Conservation (phyloP, 1,140 invertebrate species). For the Choristoneura fumiferana region DNA sequence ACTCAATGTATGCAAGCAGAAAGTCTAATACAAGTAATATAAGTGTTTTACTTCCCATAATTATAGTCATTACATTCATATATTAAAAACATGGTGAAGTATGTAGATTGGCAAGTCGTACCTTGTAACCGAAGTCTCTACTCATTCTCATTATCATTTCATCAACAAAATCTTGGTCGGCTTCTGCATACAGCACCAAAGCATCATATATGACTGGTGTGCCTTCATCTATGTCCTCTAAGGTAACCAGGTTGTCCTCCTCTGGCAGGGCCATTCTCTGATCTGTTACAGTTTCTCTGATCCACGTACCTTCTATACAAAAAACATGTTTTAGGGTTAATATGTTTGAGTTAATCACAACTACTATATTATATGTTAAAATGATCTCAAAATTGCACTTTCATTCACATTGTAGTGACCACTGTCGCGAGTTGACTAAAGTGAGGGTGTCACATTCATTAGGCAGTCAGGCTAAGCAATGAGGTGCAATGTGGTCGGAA, state of each 20-base stretch:
- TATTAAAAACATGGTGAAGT: neutral
- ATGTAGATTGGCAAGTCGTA: constrained; percentile 22
- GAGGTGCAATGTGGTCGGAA: no score
- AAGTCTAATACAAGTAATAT: no score
- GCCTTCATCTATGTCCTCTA: constrained; percentile 45
- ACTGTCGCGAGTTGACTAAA: no score
- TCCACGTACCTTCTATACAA: neutral
- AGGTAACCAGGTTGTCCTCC: constrained; percentile 47
- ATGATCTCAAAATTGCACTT: no score
- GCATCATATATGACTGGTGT: constrained; percentile 54
- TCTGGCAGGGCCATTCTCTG: constrained; percentile 5
- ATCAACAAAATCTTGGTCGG: constrained; percentile 54
- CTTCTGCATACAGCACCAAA: constrained; percentile 52
- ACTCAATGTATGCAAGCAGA: no score
- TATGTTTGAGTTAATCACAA: no score
- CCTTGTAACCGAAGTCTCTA: constrained; percentile 38
- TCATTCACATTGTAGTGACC: no score
- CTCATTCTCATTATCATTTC: constrained; percentile 37
- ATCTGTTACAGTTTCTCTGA: neutral
- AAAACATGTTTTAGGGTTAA: neutral
- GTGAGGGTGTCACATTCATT: no score
- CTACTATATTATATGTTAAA: no score
- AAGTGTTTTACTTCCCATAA: no score
- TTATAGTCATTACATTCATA: no score
- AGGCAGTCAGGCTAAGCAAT: no score